Evolutionary conservation across 2,797 vertebrate species (phyloP).

Genomic region (Scolopax bukidnonensis): DNA sequence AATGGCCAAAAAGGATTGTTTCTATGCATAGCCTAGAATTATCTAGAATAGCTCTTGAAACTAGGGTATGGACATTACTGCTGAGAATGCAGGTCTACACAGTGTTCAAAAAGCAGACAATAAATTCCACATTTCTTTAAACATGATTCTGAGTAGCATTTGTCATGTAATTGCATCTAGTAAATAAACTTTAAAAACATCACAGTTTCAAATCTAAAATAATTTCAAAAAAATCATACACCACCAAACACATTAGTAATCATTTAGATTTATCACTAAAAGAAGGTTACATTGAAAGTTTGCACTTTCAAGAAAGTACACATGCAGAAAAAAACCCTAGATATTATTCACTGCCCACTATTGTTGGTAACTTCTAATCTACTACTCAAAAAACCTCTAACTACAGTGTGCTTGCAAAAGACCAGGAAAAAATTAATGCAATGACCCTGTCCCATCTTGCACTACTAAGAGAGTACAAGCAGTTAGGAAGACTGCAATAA

Average conservation of each 20-base stretch:
- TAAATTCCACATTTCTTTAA: neutral
- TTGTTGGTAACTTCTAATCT: neutral
- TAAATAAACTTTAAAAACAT: neutral
- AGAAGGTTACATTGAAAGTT: neutral
- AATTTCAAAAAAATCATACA: accelerated
- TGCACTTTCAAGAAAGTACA: neutral
- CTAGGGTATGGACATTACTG: neutral
- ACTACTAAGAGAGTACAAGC: neutral
- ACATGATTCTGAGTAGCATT: neutral
- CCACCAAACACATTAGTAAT: neutral
- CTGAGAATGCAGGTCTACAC: neutral
- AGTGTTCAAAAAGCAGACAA: neutral
- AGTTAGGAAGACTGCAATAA: neutral
- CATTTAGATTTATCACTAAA: neutral
- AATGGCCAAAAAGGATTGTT: neutral
- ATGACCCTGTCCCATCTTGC: neutral
- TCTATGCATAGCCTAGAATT: neutral
- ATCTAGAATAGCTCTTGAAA: neutral
- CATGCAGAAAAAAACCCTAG: neutral
- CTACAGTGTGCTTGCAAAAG: neutral
- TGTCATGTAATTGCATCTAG: neutral
- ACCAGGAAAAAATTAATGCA: neutral
- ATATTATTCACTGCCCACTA: neutral
- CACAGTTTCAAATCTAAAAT: neutral
- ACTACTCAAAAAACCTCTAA: neutral